Evolutionary conservation across 2,113 vertebrate genomes (phyloP).

Genomic region (Scortum barcoo): DNA sequence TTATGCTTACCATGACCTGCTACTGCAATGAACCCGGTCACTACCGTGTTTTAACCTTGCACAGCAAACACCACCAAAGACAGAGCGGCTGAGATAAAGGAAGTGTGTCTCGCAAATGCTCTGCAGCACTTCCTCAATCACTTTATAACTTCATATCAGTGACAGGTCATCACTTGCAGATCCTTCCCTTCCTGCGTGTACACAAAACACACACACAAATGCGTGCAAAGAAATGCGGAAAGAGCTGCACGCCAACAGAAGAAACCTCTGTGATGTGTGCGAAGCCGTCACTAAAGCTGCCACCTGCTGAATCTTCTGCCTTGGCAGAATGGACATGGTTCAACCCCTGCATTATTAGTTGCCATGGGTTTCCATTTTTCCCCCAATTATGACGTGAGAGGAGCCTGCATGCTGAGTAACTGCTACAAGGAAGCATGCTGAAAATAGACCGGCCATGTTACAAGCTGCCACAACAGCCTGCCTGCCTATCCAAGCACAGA

Average conservation of each 20-base stretch:
- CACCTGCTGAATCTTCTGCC: constrained; percentile 70
- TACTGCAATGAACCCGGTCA: constrained; percentile 8
- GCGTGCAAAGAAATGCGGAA: constrained; percentile 18
- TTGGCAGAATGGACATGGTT: constrained; percentile 66
- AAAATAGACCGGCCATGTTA: constrained; percentile 82
- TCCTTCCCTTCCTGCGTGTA: constrained; percentile 6
- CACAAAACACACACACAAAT: neutral
- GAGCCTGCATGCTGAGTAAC: constrained; percentile 82
- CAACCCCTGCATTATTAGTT: constrained; percentile 83
- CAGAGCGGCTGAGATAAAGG: constrained; percentile 30
- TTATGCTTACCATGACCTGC: neutral
- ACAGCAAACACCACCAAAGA: constrained; percentile 24
- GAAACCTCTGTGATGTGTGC: constrained; percentile 15
- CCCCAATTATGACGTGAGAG: constrained; percentile 79
- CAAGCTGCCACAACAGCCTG: constrained; percentile 71
- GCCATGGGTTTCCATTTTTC: constrained; percentile 80
- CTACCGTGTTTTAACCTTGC: neutral
- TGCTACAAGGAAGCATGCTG: constrained; percentile 79
- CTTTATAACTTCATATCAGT: constrained; percentile 23
- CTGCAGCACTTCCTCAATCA: constrained; percentile 64
- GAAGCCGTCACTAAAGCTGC: constrained; percentile 17
- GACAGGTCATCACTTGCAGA: constrained; percentile 32
- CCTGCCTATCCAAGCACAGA: constrained; percentile 68
- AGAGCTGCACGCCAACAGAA: neutral
- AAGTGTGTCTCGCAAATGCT: constrained; percentile 47